phyloP scores from a whole-genome alignment of 2,888 invertebrate species.

The Chrysodeixis includens region DNA sequence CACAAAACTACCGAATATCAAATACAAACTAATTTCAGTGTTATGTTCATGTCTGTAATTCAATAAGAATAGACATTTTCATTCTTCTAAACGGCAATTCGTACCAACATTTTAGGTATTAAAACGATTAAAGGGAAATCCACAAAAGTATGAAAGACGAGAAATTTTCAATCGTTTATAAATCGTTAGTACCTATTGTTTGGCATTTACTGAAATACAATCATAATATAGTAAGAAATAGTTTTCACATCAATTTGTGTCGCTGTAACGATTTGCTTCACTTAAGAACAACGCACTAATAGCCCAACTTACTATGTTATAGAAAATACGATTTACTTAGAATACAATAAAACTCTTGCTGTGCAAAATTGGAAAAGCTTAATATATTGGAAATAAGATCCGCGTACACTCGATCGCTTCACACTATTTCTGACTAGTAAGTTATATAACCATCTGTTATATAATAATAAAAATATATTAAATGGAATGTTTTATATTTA shows the following conservation, averaged over 20 bases:
- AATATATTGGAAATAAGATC: conserved; percentile 2
- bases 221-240: conserved; percentile 9
- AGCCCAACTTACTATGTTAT: conserved; percentile 14
- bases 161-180: not conserved
- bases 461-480: no score
- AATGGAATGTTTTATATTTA: no score
- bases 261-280: conserved; percentile 31
- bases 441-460: no score
- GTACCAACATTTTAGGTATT: no score
- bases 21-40: no score
- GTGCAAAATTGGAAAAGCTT: conserved; percentile 3
- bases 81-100: no score
- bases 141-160: not conserved
- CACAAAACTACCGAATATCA: no score
- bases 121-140: not conserved
- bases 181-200: not conserved
- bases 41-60: no score
- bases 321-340: conserved; percentile 24
- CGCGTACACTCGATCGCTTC: not conserved
- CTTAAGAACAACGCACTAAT: conserved; percentile 36
- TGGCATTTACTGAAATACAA: conserved; percentile 1
- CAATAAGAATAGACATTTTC: no score
- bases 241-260: conserved; percentile 27
- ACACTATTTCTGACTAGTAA: not conserved
- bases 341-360: conserved; percentile 8